Conservation (phyloP, 2,888 invertebrate species). For the Chaetogeoica ovagalla region DNA sequence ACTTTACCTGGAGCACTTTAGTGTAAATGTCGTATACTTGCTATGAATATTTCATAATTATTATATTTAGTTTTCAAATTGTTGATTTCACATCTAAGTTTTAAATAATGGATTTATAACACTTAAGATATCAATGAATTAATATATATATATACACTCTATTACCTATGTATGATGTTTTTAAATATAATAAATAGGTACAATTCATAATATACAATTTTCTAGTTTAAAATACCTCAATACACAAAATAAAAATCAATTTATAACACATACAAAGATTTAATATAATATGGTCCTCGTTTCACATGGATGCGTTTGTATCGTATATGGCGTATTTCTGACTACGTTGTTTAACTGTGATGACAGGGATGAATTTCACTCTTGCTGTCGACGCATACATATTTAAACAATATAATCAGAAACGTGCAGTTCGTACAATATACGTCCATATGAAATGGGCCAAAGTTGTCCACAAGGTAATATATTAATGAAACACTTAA, state of each 20-base stretch:
- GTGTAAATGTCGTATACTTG: conserved; percentile 34
- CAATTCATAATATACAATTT: background rate
- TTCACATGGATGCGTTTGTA: too few relatives aligned
- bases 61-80: conserved; percentile 24
- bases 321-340: too few relatives aligned
- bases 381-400: too few relatives aligned
- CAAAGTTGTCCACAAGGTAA: too few relatives aligned
- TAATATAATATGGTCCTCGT: background rate
- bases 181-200: conserved; percentile 1
- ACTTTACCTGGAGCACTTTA: conserved; percentile 38
- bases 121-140: conserved; percentile 12
- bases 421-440: too few relatives aligned
- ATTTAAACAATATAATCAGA: too few relatives aligned
- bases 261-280: background rate
- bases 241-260: background rate
- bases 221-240: background rate
- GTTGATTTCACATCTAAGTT: conserved; percentile 26
- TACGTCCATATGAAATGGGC: too few relatives aligned
- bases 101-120: conserved; percentile 23
- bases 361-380: too few relatives aligned
- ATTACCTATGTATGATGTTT: background rate
- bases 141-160: background rate
- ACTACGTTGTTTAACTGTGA: too few relatives aligned
- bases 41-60: conserved; percentile 34
- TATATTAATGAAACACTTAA: too few relatives aligned